These are phyloP conservation scores for Meriones unguiculatus DNA, from an alignment of 2,113 vertebrate species.

Conservation along the genomic window DNA sequence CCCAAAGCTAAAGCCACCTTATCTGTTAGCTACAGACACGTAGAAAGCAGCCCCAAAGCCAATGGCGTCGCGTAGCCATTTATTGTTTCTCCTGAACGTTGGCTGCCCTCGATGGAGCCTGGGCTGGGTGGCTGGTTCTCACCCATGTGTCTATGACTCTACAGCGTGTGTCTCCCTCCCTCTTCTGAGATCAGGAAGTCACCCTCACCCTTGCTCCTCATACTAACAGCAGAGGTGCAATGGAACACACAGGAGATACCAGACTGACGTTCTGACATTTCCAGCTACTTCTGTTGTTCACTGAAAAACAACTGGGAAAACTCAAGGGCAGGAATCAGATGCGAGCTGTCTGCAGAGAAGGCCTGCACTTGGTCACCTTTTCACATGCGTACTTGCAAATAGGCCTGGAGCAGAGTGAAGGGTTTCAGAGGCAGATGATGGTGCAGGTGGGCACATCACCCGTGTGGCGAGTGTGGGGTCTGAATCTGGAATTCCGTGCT, in stretches of 20 bases:
- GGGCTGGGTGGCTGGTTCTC: neutral
- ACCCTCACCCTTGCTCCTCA: neutral
- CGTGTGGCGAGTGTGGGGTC: too few relatives aligned
- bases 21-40: neutral
- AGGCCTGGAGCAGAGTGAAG: too few relatives aligned
- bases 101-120: neutral
- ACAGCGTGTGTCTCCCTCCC: neutral
- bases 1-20: neutral
- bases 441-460: neutral
- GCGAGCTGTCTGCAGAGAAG: neutral
- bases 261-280: neutral
- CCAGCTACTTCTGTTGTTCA: neutral
- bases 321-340: neutral
- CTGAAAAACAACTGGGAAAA: neutral
- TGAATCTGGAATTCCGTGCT: neutral
- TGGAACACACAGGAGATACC: neutral
- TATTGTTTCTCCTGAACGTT: neutral
- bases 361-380: neutral
- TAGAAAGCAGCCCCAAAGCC: neutral
- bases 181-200: neutral
- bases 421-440: neutral
- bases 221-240: too few relatives aligned
- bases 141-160: fast-evolving
- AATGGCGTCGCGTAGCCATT: neutral
- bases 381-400: neutral